Evolutionary conservation across 2,113 vertebrate species (phyloP).

Genomic region (Hippocampus guttulatus): DNA sequence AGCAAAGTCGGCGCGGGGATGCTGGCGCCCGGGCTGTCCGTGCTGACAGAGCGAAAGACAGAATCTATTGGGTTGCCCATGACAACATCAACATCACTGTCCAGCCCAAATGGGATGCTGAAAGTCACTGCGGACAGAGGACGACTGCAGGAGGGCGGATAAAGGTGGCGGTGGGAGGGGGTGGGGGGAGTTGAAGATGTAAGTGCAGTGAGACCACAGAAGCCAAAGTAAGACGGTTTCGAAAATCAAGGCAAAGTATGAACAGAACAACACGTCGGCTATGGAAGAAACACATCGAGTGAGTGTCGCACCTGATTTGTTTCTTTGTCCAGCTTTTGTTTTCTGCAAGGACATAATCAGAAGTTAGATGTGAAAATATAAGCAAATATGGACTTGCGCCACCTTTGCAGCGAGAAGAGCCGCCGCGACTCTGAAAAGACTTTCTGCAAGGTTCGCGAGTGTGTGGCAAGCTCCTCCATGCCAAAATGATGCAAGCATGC

Average conservation of each 20-base stretch:
- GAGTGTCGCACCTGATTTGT: slow-evolving; percentile 76
- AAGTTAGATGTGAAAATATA: not conserved
- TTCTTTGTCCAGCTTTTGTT: slow-evolving; percentile 83
- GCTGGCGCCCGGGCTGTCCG: slow-evolving; percentile 75
- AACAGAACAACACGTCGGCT: slow-evolving; percentile 38
- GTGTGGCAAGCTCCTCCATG: not conserved
- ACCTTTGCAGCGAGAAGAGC: not conserved
- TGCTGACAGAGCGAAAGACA: slow-evolving; percentile 81
- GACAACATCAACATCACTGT: slow-evolving; percentile 92
- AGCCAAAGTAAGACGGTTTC: slow-evolving; percentile 47
- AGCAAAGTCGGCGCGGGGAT: slow-evolving; percentile 62
- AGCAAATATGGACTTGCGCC: not conserved
- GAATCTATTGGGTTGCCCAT: slow-evolving; percentile 87
- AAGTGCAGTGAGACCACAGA: slow-evolving; percentile 45
- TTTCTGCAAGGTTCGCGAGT: not conserved
- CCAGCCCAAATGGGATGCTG: slow-evolving; percentile 92
- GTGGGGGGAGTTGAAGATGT: slow-evolving; percentile 12
- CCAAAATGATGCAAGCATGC: not conserved
- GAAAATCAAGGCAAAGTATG: slow-evolving; percentile 46
- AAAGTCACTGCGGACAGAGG: slow-evolving; percentile 87
- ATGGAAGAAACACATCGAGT: not conserved
- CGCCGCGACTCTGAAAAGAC: not conserved
- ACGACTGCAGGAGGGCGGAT: slow-evolving; percentile 68
- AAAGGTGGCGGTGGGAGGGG: slow-evolving; percentile 4
- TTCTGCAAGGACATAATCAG: slow-evolving; percentile 46